A percentile compares a stretch with the other conserved stretches of the same genome.
Conservation (phyloP, 2,797 vertebrate genomes). For the Falco columbarius region DNA sequence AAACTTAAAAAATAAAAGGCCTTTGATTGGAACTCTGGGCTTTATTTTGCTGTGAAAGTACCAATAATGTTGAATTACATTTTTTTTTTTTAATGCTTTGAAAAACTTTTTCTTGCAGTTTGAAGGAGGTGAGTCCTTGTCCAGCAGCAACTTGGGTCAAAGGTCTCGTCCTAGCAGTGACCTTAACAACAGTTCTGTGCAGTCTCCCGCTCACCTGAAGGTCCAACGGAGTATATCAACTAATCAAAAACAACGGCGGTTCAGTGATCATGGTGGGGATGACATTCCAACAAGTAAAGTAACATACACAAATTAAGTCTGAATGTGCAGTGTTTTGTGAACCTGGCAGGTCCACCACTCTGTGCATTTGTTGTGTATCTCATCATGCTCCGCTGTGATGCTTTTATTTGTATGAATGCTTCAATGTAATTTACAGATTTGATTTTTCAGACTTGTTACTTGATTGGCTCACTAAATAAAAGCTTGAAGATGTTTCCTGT, state of each 20-base stretch:
- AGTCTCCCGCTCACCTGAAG: conserved; percentile 97
- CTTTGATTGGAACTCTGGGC: background rate
- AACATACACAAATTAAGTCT: conserved; percentile 74
- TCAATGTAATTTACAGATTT: background rate
- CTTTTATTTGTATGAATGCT: background rate
- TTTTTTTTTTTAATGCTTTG: background rate
- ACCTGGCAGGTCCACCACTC: conserved; percentile 34
- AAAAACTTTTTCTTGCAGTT: conserved; percentile 80
- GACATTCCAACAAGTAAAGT: conserved; percentile 78
- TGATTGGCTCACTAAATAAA: background rate
- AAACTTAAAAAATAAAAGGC: background rate
- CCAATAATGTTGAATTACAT: background rate
- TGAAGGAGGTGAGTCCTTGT: conserved; percentile 91
- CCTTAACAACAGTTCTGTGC: conserved; percentile 94
- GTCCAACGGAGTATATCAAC: conserved; percentile 96
- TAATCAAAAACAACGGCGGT: conserved; percentile 90
- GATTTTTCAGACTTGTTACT: background rate
- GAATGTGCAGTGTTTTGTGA: conserved; percentile 75
- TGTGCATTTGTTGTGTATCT: background rate
- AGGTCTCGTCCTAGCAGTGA: conserved; percentile 94
- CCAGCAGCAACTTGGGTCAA: conserved; percentile 89
- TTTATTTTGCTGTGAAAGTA: background rate
- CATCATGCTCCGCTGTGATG: background rate
- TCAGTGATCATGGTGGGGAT: conserved; percentile 89
- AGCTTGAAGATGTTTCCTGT: background rate